Evolutionary conservation across 2,888 invertebrate genomes (phyloP).

Genomic region (Drosophila nr. perissopoda): DNA sequence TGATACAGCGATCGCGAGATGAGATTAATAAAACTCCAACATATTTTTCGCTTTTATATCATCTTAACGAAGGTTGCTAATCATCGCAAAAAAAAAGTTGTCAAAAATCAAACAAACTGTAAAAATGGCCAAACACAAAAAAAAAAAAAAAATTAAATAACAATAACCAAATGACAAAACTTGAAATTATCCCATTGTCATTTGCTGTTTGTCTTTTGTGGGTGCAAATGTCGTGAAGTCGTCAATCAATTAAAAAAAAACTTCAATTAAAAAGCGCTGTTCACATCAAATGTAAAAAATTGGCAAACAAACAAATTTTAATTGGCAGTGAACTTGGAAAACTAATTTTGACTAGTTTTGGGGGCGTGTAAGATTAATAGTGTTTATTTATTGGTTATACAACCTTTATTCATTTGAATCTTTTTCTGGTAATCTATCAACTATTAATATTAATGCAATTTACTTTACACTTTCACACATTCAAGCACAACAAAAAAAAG

Average conservation of each 20-base stretch:
- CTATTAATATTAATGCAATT: constrained; percentile 14
- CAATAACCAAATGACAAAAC: constrained; percentile 21
- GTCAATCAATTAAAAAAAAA: constrained; percentile 78
- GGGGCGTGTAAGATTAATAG: constrained; percentile 24
- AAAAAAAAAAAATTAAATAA: constrained; percentile 2
- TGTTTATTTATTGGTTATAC: not conserved
- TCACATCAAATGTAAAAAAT: constrained; percentile 16
- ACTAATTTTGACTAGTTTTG: constrained; percentile 31
- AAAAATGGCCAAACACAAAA: constrained; percentile 45
- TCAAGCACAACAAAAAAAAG: not conserved
- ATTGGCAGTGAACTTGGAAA: constrained; percentile 67
- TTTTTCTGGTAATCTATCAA: not conserved
- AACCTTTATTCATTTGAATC: constrained; percentile 1
- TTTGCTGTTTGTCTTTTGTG: constrained; percentile 42
- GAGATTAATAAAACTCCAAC: constrained; percentile 59
- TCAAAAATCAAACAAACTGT: constrained; percentile 55
- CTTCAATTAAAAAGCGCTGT: constrained; percentile 40
- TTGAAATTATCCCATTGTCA: constrained; percentile 68
- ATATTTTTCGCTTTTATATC: constrained; percentile 41
- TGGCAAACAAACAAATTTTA: constrained; percentile 56
- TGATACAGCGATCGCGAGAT: constrained; percentile 48
- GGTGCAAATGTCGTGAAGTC: constrained; percentile 76
- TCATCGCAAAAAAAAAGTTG: constrained; percentile 48
- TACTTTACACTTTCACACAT: constrained; percentile 31
- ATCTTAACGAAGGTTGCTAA: constrained; percentile 63